Conservation (phyloP, 2,797 vertebrate species). For the Rhynchonycteris naso region DNA sequence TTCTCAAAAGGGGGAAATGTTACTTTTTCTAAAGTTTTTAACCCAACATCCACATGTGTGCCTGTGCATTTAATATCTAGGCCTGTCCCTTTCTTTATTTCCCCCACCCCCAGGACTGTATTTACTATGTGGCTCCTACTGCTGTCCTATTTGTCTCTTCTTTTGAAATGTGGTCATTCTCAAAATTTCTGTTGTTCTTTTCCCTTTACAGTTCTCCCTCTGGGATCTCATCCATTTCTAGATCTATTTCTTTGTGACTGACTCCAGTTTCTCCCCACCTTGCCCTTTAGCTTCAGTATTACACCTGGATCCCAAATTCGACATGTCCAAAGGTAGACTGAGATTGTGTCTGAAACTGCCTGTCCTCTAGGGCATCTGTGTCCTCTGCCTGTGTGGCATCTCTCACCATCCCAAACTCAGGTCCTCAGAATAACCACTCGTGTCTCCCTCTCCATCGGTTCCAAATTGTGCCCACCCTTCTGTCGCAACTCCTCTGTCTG, state of each 20-base stretch:
- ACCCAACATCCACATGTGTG: background rate
- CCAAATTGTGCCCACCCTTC: background rate
- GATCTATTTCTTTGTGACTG: background rate
- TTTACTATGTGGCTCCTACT: background rate
- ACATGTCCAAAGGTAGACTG: background rate
- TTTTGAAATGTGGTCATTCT: background rate
- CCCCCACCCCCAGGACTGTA: accelerated
- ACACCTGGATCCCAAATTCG: background rate
- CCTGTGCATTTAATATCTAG: background rate
- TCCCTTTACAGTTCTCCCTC: background rate
- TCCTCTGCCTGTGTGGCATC: background rate
- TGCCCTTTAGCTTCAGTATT: background rate
- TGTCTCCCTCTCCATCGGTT: background rate
- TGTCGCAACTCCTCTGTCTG: background rate
- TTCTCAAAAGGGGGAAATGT: background rate
- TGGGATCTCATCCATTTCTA: background rate
- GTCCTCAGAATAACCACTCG: background rate
- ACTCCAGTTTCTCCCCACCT: background rate
- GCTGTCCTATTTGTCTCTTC: background rate
- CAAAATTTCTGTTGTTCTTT: background rate
- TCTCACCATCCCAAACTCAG: background rate
- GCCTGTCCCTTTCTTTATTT: no score
- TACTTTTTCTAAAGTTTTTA: background rate
- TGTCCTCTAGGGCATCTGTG: no score
- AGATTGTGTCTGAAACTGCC: no score